Percentiles rank a stretch among this genome's conserved stretches.
phyloP scores from a whole-genome alignment of 2,888 invertebrate species.

The Xestoiulus laeticollis region DNA sequence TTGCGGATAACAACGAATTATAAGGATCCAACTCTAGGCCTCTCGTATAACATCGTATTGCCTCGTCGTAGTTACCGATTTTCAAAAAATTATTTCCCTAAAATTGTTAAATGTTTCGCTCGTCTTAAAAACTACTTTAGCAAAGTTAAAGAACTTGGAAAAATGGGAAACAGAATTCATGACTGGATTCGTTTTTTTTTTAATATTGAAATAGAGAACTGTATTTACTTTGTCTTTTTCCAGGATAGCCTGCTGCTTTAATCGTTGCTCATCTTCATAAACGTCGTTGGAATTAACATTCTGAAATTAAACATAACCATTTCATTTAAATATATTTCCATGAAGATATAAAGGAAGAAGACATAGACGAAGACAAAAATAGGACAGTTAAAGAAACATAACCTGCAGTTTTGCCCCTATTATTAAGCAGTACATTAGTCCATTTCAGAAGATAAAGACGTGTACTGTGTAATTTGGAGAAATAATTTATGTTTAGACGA shows the following conservation, averaged over 20 bases:
- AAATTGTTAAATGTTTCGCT: slow-evolving; percentile 30
- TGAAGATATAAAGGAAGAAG: too few species aligned
- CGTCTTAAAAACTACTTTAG: not conserved
- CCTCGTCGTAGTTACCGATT: slow-evolving; percentile 62
- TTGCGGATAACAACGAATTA: slow-evolving; percentile 79
- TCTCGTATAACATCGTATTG: slow-evolving; percentile 64
- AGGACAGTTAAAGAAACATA: too few species aligned
- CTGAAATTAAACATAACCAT: slow-evolving; percentile 43
- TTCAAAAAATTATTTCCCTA: slow-evolving; percentile 65
- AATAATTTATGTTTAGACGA: too few species aligned
- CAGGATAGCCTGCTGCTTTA: slow-evolving; percentile 72
- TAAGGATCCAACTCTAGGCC: slow-evolving; percentile 64
- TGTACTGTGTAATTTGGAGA: too few species aligned
- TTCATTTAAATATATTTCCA: too few species aligned
- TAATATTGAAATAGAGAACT: slow-evolving; percentile 63
- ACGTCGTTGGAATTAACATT: not conserved
- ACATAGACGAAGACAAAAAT: too few species aligned
- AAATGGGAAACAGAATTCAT: not conserved
- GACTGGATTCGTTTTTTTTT: slow-evolving; percentile 71
- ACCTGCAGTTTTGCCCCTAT: too few species aligned
- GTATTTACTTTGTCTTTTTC: slow-evolving; percentile 74
- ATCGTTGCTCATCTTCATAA: slow-evolving; percentile 54
- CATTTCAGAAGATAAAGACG: too few species aligned
- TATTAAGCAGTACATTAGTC: too few species aligned
- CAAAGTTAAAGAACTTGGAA: not conserved